Evolutionary conservation across 2,113 vertebrate genomes (phyloP).

Genomic region (Ahaetulla prasina): DNA sequence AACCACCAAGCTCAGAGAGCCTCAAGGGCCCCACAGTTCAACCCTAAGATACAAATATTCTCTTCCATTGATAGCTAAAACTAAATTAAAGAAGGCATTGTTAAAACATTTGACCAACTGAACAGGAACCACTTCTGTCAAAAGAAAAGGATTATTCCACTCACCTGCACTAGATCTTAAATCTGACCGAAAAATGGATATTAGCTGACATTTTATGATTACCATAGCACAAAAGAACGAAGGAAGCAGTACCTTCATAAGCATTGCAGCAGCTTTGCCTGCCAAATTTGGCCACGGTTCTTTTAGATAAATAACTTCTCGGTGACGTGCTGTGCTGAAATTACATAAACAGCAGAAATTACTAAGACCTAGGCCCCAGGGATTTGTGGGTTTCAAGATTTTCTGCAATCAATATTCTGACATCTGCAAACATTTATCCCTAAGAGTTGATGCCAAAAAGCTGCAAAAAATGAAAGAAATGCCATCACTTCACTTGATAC

Average conservation of each 20-base stretch:
- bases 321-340: slow-evolving; percentile 68
- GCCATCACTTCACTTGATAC: slow-evolving; percentile 61
- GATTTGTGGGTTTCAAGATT: slow-evolving; percentile 65
- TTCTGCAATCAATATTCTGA: slow-evolving; percentile 71
- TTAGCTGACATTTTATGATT: slow-evolving; percentile 51
- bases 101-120: not conserved
- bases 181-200: slow-evolving; percentile 27
- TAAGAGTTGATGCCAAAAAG: slow-evolving; percentile 66
- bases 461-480: slow-evolving; percentile 39
- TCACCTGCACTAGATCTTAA: not conserved
- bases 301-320: slow-evolving; percentile 77
- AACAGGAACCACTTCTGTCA: not conserved
- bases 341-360: slow-evolving; percentile 82
- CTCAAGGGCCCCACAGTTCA: not conserved
- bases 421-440: slow-evolving; percentile 73
- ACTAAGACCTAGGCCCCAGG: slow-evolving; percentile 64
- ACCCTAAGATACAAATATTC: not conserved
- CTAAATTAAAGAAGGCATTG: not conserved
- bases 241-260: slow-evolving; percentile 72
- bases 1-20: not conserved
- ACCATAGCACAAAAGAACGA: slow-evolving; percentile 43
- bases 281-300: slow-evolving; percentile 71
- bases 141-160: not conserved
- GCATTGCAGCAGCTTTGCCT: slow-evolving; percentile 61
- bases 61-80: not conserved